Percentiles rank a stretch among this genome's conserved stretches.
These are phyloP conservation scores for Drosophila kanapiae DNA, from an alignment of 1,140 invertebrate genomes.

Conservation along the genomic window DNA sequence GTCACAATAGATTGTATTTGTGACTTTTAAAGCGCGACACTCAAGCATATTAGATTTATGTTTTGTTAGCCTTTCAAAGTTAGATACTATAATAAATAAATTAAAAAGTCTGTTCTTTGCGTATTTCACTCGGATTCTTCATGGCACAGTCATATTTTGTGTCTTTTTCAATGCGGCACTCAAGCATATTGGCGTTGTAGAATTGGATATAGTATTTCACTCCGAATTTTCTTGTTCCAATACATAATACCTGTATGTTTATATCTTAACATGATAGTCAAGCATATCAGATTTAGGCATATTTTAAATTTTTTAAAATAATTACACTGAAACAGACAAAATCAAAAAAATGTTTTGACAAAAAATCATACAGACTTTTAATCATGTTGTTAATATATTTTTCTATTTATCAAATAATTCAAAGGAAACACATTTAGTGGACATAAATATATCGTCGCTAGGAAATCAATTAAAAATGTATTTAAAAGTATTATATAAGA, in stretches of 20 bases:
- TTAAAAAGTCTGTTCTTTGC: neutral
- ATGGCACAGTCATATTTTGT: neutral
- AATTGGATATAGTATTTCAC: slow-evolving; percentile 3
- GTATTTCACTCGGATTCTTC: neutral
- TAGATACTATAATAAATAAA: neutral
- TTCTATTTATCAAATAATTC: too few species aligned
- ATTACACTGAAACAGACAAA: neutral
- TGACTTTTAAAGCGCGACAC: neutral
- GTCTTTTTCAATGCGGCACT: neutral
- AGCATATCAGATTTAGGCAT: neutral
- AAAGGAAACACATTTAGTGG: too few species aligned
- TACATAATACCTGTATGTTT: neutral
- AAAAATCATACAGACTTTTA: too few species aligned
- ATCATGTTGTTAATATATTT: too few species aligned
- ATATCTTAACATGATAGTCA: neutral
- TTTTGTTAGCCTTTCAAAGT: neutral
- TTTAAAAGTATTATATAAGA: too few species aligned
- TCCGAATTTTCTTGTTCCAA: neutral
- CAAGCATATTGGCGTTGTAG: neutral
- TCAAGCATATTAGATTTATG: slow-evolving; percentile 9
- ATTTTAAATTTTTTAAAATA: neutral
- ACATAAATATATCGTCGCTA: too few species aligned
- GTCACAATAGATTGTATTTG: slow-evolving; percentile 8
- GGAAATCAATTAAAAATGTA: too few species aligned
- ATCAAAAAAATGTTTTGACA: too few species aligned